Conservation (phyloP, 2,888 invertebrate genomes). For the Calameuta idolon region DNA sequence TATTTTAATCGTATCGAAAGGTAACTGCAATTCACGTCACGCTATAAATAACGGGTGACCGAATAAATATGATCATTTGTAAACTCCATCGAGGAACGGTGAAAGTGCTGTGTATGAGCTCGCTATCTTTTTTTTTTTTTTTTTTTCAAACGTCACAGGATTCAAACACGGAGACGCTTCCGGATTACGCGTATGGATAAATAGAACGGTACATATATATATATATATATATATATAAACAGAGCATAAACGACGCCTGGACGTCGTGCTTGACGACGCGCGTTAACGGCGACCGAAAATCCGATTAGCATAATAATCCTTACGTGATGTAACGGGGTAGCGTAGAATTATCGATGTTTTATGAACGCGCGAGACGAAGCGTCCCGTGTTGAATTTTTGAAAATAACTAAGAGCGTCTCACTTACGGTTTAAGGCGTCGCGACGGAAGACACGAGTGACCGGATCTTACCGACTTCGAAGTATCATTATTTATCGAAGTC, state of each 20-base stretch:
- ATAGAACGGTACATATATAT: too few species aligned
- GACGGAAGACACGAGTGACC: background rate
- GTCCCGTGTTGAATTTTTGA: background rate
- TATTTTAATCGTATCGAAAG: background rate
- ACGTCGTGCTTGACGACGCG: slow-evolving; percentile 22
- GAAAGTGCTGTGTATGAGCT: background rate
- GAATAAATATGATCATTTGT: background rate
- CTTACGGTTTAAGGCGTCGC: background rate
- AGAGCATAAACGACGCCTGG: slow-evolving; percentile 15
- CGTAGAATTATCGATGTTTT: background rate
- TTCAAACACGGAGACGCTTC: background rate
- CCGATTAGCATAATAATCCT: slow-evolving; percentile 36
- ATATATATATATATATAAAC: background rate
- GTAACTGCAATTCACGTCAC: background rate
- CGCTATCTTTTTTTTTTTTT: background rate
- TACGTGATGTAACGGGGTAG: slow-evolving; percentile 16
- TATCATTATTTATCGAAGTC: background rate
- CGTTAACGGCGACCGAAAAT: slow-evolving; percentile 29
- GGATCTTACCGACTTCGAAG: background rate
- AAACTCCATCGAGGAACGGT: background rate
- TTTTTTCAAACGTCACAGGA: background rate
- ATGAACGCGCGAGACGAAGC: background rate
- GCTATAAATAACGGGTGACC: background rate
- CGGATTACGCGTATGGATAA: slow-evolving; percentile 17
- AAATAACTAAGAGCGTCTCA: background rate